A percentile compares a stretch with the other conserved stretches of the same genome.
Conservation (phyloP, 1,140 invertebrate genomes). For the Acromyrmex echinatior region DNA sequence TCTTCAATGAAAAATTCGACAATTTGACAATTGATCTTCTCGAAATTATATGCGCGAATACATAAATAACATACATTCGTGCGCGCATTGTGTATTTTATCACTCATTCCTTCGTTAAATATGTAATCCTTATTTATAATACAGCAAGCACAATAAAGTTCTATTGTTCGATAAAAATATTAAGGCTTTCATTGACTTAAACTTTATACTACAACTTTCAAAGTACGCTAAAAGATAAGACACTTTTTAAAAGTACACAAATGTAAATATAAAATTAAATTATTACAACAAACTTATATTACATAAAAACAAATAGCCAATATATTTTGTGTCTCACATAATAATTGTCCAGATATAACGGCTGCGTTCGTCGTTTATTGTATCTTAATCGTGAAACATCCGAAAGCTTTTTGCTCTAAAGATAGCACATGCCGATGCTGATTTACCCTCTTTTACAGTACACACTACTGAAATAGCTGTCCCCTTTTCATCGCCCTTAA, state of each 20-base stretch:
- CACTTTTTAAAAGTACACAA: background rate
- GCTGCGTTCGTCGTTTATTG: background rate
- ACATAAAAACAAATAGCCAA: background rate
- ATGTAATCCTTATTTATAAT: background rate
- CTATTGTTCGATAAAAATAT: background rate
- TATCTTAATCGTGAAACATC: background rate
- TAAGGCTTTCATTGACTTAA: background rate
- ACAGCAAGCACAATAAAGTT: background rate
- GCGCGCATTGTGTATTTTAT: background rate
- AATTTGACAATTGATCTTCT: background rate
- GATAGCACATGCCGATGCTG: background rate
- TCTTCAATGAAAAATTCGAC: background rate
- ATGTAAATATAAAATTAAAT: background rate
- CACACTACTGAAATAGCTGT: background rate
- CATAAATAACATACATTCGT: background rate
- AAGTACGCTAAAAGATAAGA: background rate
- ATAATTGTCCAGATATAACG: background rate
- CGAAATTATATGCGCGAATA: background rate
- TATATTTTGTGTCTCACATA: background rate
- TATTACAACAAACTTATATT: background rate
- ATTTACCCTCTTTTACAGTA: constrained; percentile 5
- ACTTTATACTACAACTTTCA: background rate
- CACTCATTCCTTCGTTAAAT: background rate
- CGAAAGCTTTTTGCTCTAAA: background rate
- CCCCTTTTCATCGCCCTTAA: background rate